These are phyloP conservation scores for Meteorus cinctellus DNA, from an alignment of 2,888 invertebrate genomes.

Conservation along the genomic window DNA sequence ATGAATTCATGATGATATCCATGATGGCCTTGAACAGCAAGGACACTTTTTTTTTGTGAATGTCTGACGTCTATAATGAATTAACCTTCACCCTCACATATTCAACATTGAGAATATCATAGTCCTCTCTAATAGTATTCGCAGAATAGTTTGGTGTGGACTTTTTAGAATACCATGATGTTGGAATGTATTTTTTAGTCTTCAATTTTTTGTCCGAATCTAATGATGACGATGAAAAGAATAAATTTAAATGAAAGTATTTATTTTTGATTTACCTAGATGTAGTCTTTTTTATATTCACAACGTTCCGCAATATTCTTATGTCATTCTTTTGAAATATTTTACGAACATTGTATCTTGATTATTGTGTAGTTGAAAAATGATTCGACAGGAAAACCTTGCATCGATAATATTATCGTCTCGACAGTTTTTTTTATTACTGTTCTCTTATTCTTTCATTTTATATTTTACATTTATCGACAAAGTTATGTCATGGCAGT, in stretches of 20 bases:
- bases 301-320: no score
- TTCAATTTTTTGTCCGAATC: no score
- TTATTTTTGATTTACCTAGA: no score
- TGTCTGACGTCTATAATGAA: conserved; percentile 17
- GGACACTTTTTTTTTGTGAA: conserved; percentile 10
- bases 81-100: conserved; percentile 13
- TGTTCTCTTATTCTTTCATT: not conserved
- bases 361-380: not conserved
- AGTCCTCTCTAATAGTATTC: no score
- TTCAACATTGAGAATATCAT: not conserved
- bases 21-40: conserved; percentile 7
- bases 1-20: not conserved
- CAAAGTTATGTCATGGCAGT: not conserved
- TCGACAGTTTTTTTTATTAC: not conserved
- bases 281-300: not conserved
- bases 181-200: no score
- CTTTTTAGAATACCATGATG: no score
- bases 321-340: not conserved
- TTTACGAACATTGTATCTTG: not conserved
- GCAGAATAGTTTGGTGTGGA: no score
- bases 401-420: not conserved
- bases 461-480: not conserved
- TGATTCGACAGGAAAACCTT: not conserved
- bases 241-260: no score
- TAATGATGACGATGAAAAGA: no score